A percentile compares a stretch with the other conserved stretches of the same genome.
Evolutionary conservation across 2,797 vertebrate genomes (phyloP).

Genomic region (Cirrhinus mrigala): DNA sequence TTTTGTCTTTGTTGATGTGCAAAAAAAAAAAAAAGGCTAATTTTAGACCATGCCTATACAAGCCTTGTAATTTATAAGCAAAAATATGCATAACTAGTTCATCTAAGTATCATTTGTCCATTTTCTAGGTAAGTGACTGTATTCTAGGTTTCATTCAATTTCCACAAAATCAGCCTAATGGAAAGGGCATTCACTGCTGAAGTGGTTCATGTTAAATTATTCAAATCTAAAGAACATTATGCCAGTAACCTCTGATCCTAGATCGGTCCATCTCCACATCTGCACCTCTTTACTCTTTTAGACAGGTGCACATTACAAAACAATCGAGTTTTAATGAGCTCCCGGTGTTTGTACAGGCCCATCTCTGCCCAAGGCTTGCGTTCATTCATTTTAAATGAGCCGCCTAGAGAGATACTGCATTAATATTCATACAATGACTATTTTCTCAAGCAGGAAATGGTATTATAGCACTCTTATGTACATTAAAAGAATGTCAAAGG

Average conservation of each 20-base stretch:
- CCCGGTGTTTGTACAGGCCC: constrained; percentile 74
- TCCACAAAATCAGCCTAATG: constrained; percentile 21
- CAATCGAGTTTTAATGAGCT: constrained; percentile 78
- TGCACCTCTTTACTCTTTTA: constrained; percentile 66
- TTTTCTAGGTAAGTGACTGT: constrained; percentile 25
- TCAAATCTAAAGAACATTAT: constrained; percentile 49
- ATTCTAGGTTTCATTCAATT: constrained; percentile 46
- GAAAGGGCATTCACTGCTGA: constrained; percentile 27
- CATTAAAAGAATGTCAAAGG: constrained; percentile 70
- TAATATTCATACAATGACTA: constrained; percentile 78
- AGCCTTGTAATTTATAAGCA: constrained; percentile 3
- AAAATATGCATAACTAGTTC: constrained; percentile 21
- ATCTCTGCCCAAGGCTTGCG: constrained; percentile 70
- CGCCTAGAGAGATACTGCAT: constrained; percentile 76
- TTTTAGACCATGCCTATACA: not conserved
- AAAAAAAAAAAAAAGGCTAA: not conserved
- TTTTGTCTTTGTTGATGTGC: not conserved
- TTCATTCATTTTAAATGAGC: constrained; percentile 80
- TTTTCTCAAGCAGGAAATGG: constrained; percentile 70
- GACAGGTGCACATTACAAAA: constrained; percentile 77
- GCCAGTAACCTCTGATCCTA: constrained; percentile 39
- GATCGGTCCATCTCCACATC: constrained; percentile 31
- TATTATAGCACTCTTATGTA: constrained; percentile 69
- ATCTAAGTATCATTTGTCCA: constrained; percentile 30
- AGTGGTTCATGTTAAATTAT: constrained; percentile 42